A percentile compares a stretch with the other conserved stretches of the same genome.
These are phyloP conservation scores for Melipona quadrifasciata DNA, from an alignment of 1,140 invertebrate species.

Conservation along the genomic window DNA sequence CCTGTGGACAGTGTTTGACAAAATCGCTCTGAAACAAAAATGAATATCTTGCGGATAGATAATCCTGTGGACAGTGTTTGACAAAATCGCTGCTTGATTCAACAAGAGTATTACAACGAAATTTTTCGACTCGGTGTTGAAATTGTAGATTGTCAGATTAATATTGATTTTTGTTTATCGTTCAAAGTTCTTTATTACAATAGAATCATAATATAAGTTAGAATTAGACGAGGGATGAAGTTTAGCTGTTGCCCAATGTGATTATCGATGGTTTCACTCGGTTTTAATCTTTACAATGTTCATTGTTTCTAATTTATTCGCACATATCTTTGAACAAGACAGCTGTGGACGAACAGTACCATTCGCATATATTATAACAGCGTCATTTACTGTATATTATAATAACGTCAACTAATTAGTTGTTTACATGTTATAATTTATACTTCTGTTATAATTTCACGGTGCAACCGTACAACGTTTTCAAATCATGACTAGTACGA, in stretches of 20 bases:
- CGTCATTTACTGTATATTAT: background rate
- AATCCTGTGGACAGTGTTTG: no score
- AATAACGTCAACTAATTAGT: background rate
- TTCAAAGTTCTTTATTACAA: background rate
- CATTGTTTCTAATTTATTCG: background rate
- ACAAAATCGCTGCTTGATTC: no score
- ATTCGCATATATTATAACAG: background rate
- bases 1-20: no score
- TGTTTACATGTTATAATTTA: no score
- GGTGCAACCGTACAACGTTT: background rate
- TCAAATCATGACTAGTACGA: slow-evolving; percentile 32
- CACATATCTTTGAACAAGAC: background rate
- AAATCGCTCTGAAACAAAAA: no score
- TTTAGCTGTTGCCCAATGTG: background rate
- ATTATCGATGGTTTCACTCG: background rate
- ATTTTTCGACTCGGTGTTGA: no score
- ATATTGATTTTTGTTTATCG: background rate
- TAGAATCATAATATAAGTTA: background rate
- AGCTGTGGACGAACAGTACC: background rate
- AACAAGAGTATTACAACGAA: no score
- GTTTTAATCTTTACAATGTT: background rate
- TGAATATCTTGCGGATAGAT: no score
- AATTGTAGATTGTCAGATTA: no score
- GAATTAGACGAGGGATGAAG: background rate
- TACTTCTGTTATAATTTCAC: slow-evolving; percentile 25